These are phyloP conservation scores for Hippopotamus amphibius DNA, from an alignment of 2,113 vertebrate species.

Conservation along the genomic window DNA sequence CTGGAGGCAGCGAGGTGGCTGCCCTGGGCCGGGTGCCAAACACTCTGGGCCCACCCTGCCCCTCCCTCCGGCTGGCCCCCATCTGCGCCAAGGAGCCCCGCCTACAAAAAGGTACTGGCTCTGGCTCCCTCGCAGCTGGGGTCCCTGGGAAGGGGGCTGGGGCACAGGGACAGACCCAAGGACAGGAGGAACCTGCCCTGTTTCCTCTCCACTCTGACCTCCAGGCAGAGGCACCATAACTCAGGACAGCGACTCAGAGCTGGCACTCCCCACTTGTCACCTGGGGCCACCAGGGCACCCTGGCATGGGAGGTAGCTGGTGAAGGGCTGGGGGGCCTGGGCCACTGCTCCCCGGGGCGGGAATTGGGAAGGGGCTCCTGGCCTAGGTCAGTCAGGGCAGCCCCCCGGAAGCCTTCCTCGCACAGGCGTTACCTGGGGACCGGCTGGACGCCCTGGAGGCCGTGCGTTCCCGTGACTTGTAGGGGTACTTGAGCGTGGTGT, in stretches of 20 bases:
- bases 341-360: rapidly evolving
- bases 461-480: conserved; percentile 95
- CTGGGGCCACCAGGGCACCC: neutral
- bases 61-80: neutral
- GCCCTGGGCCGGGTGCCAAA: too few relatives aligned
- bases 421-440: conserved; percentile 92
- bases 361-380: neutral
- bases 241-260: neutral
- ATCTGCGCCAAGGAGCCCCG: rapidly evolving
- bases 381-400: rapidly evolving
- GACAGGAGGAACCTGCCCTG: neutral
- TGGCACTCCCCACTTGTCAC: neutral
- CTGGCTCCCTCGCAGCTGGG: neutral
- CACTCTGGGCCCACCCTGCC: neutral
- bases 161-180: neutral
- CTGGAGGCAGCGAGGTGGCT: neutral
- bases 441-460: conserved; percentile 90
- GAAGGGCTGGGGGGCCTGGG: rapidly evolving
- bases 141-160: neutral
- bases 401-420: neutral
- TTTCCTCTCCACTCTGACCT: rapidly evolving
- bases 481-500: conserved; percentile 95
- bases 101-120: too few relatives aligned
- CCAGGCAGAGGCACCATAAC: neutral
- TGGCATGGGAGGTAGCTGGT: neutral